Base-by-base conservation (phyloP, 2,113 vertebrate genomes). In the Takifugu flavidus region DNA sequence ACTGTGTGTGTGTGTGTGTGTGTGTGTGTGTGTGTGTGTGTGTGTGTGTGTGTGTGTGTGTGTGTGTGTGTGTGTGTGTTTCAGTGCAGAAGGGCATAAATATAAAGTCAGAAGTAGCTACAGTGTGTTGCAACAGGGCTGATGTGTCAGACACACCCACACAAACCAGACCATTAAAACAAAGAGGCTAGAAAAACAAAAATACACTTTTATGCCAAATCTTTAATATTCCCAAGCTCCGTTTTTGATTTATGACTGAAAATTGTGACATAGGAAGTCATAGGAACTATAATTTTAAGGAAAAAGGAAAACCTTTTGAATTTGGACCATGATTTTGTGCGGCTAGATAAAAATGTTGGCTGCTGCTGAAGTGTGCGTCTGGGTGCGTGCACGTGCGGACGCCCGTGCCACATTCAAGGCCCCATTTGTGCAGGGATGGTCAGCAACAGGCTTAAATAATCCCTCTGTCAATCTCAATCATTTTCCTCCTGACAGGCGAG, bases 381-480 rank as follows among this genome's bases (percentile, higher is more conserved):
- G 6, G 1, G 8, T 7, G 31, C 5, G 6, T 7, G 5, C 31
- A 34, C 8, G 31, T 7, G 5, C 31, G 31, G 31, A 34, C 8
- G 2, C 31, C 31, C 5, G 31, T 34, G 31, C 5, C 31, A 6
- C 28, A 45, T 70, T 77, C 63, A 65, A 69, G 31, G 70, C 39
- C 61, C 45, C 62, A 72, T 56, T 67, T 82, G 53, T 80, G 79
- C 80, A 59, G 53, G 56, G 77, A 72, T 62, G 56, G 50, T 67
- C 47, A 28, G 52, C 27, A 25, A 67, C 50, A 74, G 70, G 71
- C 70, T 74, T 59, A 75, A 83, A 79, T 81, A 76, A 74, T 81
- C 65, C 67, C 67, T 62, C 56, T 56, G 71, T 78, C 67, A 67
- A 54, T 67, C 64, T 71, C 44, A 66, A 79, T 79, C 74, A 55